These are phyloP conservation scores for Echiichthys vipera DNA, from an alignment of 2,797 vertebrate species.

Conservation along the genomic window DNA sequence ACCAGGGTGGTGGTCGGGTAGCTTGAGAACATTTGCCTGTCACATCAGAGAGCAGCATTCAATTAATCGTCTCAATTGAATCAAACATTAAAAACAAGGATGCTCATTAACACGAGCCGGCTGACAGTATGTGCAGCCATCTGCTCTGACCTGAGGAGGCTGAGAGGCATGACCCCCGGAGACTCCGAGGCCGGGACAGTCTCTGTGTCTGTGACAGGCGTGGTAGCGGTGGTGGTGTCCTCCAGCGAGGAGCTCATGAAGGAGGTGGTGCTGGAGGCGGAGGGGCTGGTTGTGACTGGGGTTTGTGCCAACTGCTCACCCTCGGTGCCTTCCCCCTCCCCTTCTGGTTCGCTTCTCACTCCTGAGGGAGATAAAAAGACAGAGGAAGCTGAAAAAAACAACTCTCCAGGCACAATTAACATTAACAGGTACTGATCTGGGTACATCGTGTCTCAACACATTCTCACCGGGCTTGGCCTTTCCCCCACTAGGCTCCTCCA, in stretches of 20 bases:
- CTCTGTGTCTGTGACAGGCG: slow-evolving; percentile 96
- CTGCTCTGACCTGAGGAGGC: slow-evolving; percentile 90
- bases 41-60: slow-evolving; percentile 23
- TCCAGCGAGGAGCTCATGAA: slow-evolving; percentile 99
- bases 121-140: background rate
- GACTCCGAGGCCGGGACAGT: slow-evolving; percentile 95
- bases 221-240: slow-evolving; percentile 98
- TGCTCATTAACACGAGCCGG: background rate
- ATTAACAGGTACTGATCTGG: too few relatives aligned
- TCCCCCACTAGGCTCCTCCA: slow-evolving; percentile 91
- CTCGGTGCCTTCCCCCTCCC: slow-evolving; percentile 87
- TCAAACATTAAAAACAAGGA: background rate
- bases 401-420: too few relatives aligned
- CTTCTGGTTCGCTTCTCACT: slow-evolving; percentile 87
- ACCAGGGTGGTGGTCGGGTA: slow-evolving; percentile 96
- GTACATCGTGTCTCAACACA: background rate
- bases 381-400: background rate
- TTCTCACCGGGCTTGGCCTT: slow-evolving; percentile 88
- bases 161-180: slow-evolving; percentile 97
- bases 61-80: background rate
- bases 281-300: slow-evolving; percentile 96
- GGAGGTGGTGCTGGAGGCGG: slow-evolving; percentile 97
- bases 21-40: slow-evolving; percentile 99
- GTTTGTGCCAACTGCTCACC: slow-evolving; percentile 93
- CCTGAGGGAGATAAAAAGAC: background rate